Evolutionary conservation across 2,888 invertebrate genomes (phyloP).

Genomic region (Acheta domesticus): DNA sequence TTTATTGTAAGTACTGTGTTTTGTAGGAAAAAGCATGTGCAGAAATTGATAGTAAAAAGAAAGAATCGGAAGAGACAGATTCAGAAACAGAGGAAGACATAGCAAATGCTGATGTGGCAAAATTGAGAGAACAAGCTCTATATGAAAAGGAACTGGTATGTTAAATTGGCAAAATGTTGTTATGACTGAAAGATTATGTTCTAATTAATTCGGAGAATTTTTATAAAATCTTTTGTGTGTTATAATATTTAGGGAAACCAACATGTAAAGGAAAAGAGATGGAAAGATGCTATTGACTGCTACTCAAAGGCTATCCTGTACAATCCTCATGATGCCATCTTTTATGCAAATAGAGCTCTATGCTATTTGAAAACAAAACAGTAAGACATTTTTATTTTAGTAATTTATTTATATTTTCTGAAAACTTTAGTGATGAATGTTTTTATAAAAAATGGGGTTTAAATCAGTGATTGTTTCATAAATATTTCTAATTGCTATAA

Average conservation of each 20-base stretch:
- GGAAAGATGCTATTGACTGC: constrained; percentile 78
- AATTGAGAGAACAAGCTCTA: constrained; percentile 54
- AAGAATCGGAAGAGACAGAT: constrained; percentile 21
- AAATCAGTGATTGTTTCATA: no score
- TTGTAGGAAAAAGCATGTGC: constrained; percentile 62
- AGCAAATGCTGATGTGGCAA: constrained; percentile 40
- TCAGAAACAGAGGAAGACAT: constrained; percentile 41
- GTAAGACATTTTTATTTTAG: constrained; percentile 51
- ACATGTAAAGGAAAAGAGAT: constrained; percentile 73
- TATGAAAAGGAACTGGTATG: constrained; percentile 67
- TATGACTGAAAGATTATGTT: neutral
- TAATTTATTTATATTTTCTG: no score
- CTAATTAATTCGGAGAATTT: neutral
- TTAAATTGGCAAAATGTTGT: neutral
- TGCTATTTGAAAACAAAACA: constrained; percentile 78
- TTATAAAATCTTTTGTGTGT: constrained; percentile 40
- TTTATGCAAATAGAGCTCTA: constrained; percentile 83
- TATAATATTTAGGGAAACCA: constrained; percentile 64
- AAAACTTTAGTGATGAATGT: no score
- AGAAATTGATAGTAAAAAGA: constrained; percentile 53
- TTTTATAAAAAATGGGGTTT: no score
- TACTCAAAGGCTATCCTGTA: constrained; percentile 85
- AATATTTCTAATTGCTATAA: no score
- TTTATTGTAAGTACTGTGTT: constrained; percentile 20
- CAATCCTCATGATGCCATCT: constrained; percentile 73